Evolutionary conservation across 2,113 vertebrate genomes (phyloP), one percentile per base, ranked within the genome.

Genomic region (Brienomyrus brachyistius): DNA sequence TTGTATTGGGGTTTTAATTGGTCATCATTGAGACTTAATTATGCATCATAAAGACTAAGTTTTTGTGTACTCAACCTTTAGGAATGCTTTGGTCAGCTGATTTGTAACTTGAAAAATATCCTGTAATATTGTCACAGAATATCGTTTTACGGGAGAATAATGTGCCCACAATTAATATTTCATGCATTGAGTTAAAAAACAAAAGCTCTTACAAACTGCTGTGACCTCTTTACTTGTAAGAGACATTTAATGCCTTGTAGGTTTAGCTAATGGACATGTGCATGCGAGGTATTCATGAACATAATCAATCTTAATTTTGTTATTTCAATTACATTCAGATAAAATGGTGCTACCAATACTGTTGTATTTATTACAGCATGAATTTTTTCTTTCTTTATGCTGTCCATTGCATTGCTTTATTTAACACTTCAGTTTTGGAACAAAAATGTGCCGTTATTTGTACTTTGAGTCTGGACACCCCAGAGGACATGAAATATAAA

Each of bases 1-100:
- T 90, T 90, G 62, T 56, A 90, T 87, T 70, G 84, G 59, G 56
- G 35, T 87, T 87, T 77, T 90, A 90, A 90, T 90, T 90, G 84
- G 84, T 77, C 85, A 87, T 90, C 66, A 87, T 87, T 87, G 89
- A 87, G 84, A 52, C 59, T 54, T 70, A 50, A 77, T 90, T 90
- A 90, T 86, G 83, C 47, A 59, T 86, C 43, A 31, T 90, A 54
- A 90, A 90, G 89, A 70, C 62, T 8, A 56, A 51, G 31, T 90
- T 70, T 87, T 77, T n/a, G 48, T 74, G 27, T 19, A 87, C 54
- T n/a, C n/a, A 31, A 31, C 66, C 62, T 87, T 90, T 70, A 87
- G 48, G 66, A 87, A 54, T 87, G 59, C 31, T 54, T 86, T 15
- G 48, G 62, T 70, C 85, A 51, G 31, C 50, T 87, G 62, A 86